These are phyloP conservation scores for Agrotis exclamationis DNA, from an alignment of 2,888 invertebrate genomes.

Conservation along the genomic window DNA sequence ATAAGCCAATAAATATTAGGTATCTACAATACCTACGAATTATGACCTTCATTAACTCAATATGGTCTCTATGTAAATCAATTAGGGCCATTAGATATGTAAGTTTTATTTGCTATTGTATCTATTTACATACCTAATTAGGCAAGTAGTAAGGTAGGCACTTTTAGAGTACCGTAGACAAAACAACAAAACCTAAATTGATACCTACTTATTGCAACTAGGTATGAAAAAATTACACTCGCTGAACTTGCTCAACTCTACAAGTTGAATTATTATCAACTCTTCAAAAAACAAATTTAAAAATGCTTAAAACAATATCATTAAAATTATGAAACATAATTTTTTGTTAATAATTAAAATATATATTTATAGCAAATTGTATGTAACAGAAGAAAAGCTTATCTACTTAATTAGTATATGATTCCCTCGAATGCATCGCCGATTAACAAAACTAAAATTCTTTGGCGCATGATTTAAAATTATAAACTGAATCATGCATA, in stretches of 20 bases:
- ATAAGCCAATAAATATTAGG: constrained; percentile 36
- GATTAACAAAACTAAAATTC: too few species aligned
- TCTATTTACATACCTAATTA: constrained; percentile 46
- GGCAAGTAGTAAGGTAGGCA: constrained; percentile 5
- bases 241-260: too few species aligned
- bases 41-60: constrained; percentile 17
- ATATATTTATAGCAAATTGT: too few species aligned
- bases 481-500: constrained; percentile 36
- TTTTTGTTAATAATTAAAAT: too few species aligned
- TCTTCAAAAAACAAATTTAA: too few species aligned
- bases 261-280: too few species aligned
- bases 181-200: not conserved
- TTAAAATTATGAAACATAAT: too few species aligned
- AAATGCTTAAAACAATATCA: too few species aligned
- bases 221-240: not conserved
- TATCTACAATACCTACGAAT: constrained; percentile 30
- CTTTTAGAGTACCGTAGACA: constrained; percentile 20
- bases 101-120: constrained; percentile 25
- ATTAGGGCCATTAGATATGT: constrained; percentile 29
- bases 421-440: not conserved
- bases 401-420: not conserved
- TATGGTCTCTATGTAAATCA: constrained; percentile 36
- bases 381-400: not conserved
- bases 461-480: constrained; percentile 22
- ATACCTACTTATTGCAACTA: not conserved